Evolutionary conservation across 2,113 vertebrate genomes (phyloP).

Genomic region (Hyaena hyaena): DNA sequence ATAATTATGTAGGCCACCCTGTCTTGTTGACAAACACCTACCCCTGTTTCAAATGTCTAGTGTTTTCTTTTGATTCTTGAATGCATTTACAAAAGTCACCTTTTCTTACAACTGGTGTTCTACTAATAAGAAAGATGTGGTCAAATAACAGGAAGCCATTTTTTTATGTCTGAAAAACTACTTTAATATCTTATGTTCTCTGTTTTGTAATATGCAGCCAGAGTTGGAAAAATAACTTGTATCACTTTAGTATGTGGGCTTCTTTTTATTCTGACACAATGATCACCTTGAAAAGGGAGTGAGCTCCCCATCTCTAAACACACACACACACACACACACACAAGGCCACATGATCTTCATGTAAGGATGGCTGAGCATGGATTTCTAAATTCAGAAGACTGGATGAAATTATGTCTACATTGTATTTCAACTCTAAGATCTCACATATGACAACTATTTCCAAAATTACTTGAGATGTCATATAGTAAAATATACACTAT

Average conservation of each 20-base stretch:
- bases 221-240: slow-evolving; percentile 23
- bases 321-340: background rate
- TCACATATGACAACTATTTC: background rate
- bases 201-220: background rate
- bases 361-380: background rate
- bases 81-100: slow-evolving; percentile 48
- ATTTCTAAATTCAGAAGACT: background rate
- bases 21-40: slow-evolving; percentile 8
- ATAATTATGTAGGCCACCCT: background rate
- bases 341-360: background rate
- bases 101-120: slow-evolving; percentile 36
- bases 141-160: background rate
- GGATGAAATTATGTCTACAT: background rate
- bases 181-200: background rate
- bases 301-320: background rate
- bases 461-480: background rate
- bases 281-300: background rate
- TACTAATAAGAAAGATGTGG: slow-evolving; percentile 36
- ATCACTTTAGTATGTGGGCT: background rate
- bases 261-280: background rate
- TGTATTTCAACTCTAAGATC: background rate
- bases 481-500: background rate
- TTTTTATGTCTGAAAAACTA: slow-evolving; percentile 12
- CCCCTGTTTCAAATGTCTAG: background rate
- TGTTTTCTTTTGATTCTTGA: slow-evolving; percentile 51